Base-by-base conservation (phyloP, 2,113 vertebrate genomes). In the Anser cygnoides region DNA sequence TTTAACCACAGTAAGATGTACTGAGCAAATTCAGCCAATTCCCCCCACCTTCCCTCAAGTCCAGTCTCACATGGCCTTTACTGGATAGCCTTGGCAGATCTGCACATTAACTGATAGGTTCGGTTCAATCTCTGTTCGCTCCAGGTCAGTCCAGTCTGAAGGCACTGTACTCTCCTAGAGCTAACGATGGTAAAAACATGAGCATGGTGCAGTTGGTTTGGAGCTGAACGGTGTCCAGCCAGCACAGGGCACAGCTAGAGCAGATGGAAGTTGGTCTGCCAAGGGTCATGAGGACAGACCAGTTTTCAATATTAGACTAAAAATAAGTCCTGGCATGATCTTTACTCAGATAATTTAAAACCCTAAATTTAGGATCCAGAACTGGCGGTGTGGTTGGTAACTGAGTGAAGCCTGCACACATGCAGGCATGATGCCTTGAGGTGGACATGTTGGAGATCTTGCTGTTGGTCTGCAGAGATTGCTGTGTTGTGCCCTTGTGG, bases 361-460 rank as follows among this genome's bases (percentile, higher is more conserved):
- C 25, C 65, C 35, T 72, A 54, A 72, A 72, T 54, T 54, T 72
- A 54, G 35, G 49, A 26, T 54, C 26, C 21, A 5, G 29, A 59
- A 3, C 57, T 35, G 66, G 52, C 82, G 94, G 92, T 72, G 84
- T 72, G 94, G 92, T 1, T 65, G 57, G 37, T 78, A 73, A 75
- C 52, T 84, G 84, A 65, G 77, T 8, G 5, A 66, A 59, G 79
- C 89, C 88, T 33, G 80, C 75, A n/a, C 0, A 0, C 67, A 86
- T 1, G 0, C 50, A 59, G 44, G 59, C 44, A 22, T 46, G 1
- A 54, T 44, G 6, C 79, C 59, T 28, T 1, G 52, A 35, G 33
- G 70, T 23, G 65, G 10, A 13, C 0, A 1, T 49, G 84, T 20
- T 22, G 61, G 46, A 55, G 49, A 28, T 35, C 80, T 90, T 3